A percentile compares a stretch with the other conserved stretches of the same genome.
These are phyloP conservation scores for Acanthacorydalis orientalis DNA, from an alignment of 2,888 invertebrate species.

Conservation along the genomic window DNA sequence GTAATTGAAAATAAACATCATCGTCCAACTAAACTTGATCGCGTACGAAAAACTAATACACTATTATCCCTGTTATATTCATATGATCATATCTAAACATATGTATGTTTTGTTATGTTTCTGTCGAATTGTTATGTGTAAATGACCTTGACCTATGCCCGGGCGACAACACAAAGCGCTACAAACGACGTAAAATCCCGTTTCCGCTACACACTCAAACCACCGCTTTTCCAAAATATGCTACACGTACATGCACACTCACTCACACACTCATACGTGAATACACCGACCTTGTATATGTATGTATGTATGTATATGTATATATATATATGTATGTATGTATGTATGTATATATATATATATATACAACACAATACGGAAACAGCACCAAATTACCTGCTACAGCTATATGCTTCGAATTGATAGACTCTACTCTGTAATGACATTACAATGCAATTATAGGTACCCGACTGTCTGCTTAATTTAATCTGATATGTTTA, in stretches of 20 bases:
- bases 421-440: no score
- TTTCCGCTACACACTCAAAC: slow-evolving; percentile 4
- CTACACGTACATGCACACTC: slow-evolving; percentile 2
- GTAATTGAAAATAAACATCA: no score
- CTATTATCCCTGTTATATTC: no score
- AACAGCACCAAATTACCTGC: slow-evolving; percentile 3
- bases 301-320: no score
- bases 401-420: background rate
- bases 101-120: no score
- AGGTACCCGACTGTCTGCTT: no score
- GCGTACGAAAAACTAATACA: no score
- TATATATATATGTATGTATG: slow-evolving; percentile 7
- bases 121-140: background rate
- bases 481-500: no score
- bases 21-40: no score
- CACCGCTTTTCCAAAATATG: slow-evolving; percentile 2
- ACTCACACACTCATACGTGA: slow-evolving; percentile 3
- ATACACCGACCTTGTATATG: slow-evolving; percentile 5
- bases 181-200: slow-evolving; percentile 10
- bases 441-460: no score
- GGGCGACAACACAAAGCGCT: slow-evolving; percentile 13
- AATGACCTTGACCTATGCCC: slow-evolving; percentile 8
- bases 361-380: slow-evolving; percentile 10
- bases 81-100: no score
- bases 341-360: no score